Conservation (phyloP, 2,797 vertebrate species). For the Aplochiton taeniatus region DNA sequence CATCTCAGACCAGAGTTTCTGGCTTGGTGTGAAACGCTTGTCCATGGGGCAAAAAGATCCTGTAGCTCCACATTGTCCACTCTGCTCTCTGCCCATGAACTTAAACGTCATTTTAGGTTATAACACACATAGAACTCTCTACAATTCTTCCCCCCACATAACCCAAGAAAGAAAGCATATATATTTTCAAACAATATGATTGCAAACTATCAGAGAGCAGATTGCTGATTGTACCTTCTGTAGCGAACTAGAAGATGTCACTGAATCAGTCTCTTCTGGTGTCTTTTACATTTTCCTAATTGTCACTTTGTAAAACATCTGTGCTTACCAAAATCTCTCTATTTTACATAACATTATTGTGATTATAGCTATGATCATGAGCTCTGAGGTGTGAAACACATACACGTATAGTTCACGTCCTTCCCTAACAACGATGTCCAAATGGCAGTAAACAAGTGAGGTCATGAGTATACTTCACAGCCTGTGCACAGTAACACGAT, state of each 20-base stretch:
- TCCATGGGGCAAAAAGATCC: constrained; percentile 68
- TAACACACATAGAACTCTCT: not conserved
- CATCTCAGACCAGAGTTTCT: constrained; percentile 59
- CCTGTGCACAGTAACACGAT: constrained; percentile 10
- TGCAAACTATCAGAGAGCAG: too few relatives aligned
- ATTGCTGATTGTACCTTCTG: too few relatives aligned
- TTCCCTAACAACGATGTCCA: too few relatives aligned
- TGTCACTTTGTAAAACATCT: not conserved
- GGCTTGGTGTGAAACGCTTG: constrained; percentile 66
- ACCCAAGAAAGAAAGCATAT: too few relatives aligned
- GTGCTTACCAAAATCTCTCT: not conserved
- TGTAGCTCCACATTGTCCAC: constrained; percentile 3
- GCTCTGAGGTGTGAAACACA: constrained; percentile 15
- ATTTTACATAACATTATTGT: constrained; percentile 1
- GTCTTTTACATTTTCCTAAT: too few relatives aligned
- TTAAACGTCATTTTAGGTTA: constrained; percentile 5
- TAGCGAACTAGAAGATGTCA: too few relatives aligned
- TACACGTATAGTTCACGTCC: too few relatives aligned
- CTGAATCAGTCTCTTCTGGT: too few relatives aligned
- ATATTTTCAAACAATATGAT: too few relatives aligned
- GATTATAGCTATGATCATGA: not conserved
- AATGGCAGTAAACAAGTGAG: too few relatives aligned
- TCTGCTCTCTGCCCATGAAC: not conserved
- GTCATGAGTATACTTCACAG: constrained; percentile 33
- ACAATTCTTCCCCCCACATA: too few relatives aligned